Evolutionary conservation across 2,888 invertebrate species (phyloP), one percentile per base, ranked within the genome.

Genomic region (Heterodera filipjevi): DNA sequence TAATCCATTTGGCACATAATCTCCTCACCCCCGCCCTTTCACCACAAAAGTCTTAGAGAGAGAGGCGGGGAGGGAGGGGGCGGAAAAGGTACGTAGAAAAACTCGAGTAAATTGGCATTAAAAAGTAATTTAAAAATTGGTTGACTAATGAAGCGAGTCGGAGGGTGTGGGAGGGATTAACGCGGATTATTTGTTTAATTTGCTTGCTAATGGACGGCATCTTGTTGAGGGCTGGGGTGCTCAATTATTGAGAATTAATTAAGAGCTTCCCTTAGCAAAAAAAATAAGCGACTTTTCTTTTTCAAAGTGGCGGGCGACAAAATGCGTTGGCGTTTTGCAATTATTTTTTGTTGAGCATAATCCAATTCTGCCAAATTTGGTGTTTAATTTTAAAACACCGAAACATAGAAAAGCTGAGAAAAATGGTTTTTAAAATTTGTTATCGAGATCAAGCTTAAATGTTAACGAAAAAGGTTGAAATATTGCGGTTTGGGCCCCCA

Each of bases 371-470:
- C n/a, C 33, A 46, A 39, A 32, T 72, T n/a, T 22, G n/a, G 59
- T 10, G 59, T 32, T 71, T 30, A 32, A 27, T 71, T 16, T 22
- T 19, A 59, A 46, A 82, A 53, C 66, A 83, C 66, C 53, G n/a
- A n/a, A n/a, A n/a, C n/a, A n/a, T n/a, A n/a, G n/a, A n/a, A n/a
- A n/a, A n/a, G n/a, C n/a, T n/a, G n/a, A n/a, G n/a, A n/a, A n/a
- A n/a, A n/a, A n/a, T n/a, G n/a, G n/a, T n/a, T n/a, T n/a, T n/a
- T n/a, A n/a, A n/a, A n/a, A n/a, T n/a, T n/a, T n/a, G n/a, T n/a
- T n/a, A n/a, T n/a, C n/a, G n/a, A n/a, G n/a, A n/a, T n/a, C n/a
- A n/a, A n/a, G n/a, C n/a, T n/a, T n/a, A n/a, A n/a, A n/a, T n/a
- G n/a, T n/a, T n/a, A n/a, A n/a, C n/a, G n/a, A n/a, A n/a, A n/a